These are phyloP conservation scores for Athalia cordata DNA, from an alignment of 2,888 invertebrate species.

Conservation along the genomic window DNA sequence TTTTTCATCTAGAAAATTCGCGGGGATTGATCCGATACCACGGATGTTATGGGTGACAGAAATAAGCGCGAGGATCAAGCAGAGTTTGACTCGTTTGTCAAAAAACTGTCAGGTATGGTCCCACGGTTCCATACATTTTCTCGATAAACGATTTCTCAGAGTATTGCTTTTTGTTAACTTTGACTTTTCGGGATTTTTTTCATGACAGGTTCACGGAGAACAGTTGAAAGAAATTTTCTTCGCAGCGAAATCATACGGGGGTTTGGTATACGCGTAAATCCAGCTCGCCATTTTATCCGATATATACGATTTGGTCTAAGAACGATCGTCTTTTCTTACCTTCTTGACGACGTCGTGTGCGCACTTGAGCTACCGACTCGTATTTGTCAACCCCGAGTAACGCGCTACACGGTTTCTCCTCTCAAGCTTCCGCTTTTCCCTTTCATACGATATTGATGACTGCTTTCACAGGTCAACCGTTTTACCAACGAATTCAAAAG, in stretches of 20 bases:
- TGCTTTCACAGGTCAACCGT: conserved; percentile 26
- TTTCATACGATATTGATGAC: conserved; percentile 32
- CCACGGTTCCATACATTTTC: conserved; percentile 55
- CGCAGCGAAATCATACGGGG: background rate
- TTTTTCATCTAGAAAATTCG: background rate
- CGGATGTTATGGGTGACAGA: too few relatives aligned
- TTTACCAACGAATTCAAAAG: background rate
- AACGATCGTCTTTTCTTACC: conserved; percentile 29
- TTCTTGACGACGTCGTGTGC: background rate
- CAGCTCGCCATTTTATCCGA: conserved; percentile 26
- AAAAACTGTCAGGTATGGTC: conserved; percentile 51
- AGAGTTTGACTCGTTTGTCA: conserved; percentile 54
- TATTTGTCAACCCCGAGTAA: conserved; percentile 17
- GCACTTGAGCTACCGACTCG: background rate
- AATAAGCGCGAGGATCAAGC: background rate
- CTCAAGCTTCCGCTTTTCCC: background rate
- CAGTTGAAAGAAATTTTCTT: conserved; percentile 35
- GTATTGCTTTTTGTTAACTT: conserved; percentile 61
- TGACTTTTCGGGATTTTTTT: conserved; percentile 62
- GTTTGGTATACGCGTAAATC: background rate
- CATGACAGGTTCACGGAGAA: conserved; percentile 55
- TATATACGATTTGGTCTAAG: background rate
- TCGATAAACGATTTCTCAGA: conserved; percentile 56
- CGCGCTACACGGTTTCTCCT: background rate
- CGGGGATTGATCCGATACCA: background rate